phyloP scores from a whole-genome alignment of 2,113 vertebrate species.

The Pterocles gutturalis region DNA sequence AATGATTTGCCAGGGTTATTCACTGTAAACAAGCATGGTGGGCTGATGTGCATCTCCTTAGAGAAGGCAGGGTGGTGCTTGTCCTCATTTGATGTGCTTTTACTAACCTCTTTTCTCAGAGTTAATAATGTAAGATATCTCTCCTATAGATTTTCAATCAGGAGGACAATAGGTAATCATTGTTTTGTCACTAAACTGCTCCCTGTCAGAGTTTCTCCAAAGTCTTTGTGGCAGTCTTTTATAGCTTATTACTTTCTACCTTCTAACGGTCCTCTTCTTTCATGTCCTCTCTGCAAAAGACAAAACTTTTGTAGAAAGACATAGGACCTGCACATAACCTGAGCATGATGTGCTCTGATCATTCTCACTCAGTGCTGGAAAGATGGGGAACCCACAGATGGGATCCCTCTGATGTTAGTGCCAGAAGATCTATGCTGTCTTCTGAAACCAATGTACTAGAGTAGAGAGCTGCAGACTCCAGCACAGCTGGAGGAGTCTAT shows the following conservation, averaged over 20 bases:
- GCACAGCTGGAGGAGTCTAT: background rate
- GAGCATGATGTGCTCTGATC: background rate
- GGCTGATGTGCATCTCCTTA: background rate
- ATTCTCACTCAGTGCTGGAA: background rate
- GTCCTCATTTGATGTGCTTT: background rate
- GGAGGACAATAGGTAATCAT: background rate
- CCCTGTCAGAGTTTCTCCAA: background rate
- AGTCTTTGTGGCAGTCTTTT: background rate
- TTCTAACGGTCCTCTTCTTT: background rate
- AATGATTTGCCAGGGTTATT: background rate
- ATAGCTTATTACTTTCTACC: background rate
- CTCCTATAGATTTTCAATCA: background rate
- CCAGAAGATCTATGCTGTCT: background rate
- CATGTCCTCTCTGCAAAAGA: background rate
- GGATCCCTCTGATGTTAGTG: rapidly evolving
- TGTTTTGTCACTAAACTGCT: background rate
- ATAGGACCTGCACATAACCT: background rate
- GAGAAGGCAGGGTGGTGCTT: background rate
- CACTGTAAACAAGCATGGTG: background rate
- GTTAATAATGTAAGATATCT: background rate
- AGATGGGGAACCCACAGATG: background rate
- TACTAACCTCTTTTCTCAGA: background rate
- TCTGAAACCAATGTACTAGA: background rate
- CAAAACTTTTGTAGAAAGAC: rapidly evolving
- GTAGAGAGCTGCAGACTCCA: background rate